phyloP scores from a whole-genome alignment of 2,113 vertebrate species.

The Syngnathus typhle region DNA sequence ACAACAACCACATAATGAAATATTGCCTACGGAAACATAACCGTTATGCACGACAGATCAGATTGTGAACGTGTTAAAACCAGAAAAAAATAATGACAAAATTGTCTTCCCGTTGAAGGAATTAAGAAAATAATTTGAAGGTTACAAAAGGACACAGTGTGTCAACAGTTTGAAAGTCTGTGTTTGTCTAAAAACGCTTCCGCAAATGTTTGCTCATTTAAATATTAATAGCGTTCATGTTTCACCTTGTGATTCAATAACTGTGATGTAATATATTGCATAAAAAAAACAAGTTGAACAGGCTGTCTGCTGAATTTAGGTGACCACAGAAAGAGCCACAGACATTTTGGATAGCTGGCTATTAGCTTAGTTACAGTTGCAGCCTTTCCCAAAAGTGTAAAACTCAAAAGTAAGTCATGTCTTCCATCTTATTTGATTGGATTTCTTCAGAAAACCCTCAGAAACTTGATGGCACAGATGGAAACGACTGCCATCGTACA shows the following conservation, averaged over 20 bases:
- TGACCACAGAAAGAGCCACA: not conserved
- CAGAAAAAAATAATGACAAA: not conserved
- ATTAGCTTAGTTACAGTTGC: no score
- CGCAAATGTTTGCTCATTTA: not conserved
- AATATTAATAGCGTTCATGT: constrained; percentile 7
- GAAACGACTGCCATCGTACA: not conserved
- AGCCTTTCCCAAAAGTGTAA: not conserved
- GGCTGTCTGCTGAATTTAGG: not conserved
- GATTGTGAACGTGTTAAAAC: constrained; percentile 28
- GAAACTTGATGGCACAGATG: not conserved
- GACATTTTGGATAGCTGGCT: not conserved
- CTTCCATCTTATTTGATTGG: not conserved
- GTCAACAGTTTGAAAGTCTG: not conserved
- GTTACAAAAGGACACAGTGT: not conserved
- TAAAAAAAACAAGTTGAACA: not conserved
- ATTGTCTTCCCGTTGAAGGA: not conserved
- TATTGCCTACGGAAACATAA: not conserved
- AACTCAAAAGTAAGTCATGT: not conserved
- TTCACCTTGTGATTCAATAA: constrained; percentile 15
- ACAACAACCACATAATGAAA: not conserved
- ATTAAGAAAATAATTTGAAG: not conserved
- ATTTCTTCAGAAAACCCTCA: not conserved
- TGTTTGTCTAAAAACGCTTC: not conserved
- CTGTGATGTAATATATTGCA: not conserved
- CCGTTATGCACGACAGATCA: not conserved